Evolutionary conservation across 2,113 vertebrate genomes (phyloP).

Genomic region (Aix galericulata): DNA sequence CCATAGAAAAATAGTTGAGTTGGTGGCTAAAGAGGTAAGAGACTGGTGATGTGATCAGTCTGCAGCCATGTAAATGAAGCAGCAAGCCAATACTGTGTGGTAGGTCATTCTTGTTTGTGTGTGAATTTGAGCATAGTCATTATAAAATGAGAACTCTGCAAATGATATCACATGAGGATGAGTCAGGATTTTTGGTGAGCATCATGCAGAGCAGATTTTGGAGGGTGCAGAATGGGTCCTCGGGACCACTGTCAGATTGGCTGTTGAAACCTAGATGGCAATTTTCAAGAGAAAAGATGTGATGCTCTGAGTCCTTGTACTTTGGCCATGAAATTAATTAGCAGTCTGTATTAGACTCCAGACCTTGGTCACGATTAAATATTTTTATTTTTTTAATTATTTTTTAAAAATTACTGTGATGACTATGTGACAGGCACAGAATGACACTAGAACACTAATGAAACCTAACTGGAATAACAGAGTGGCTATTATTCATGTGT

Average conservation of each 20-base stretch:
- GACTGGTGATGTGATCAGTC: not conserved
- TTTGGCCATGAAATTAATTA: not conserved
- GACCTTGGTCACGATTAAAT: not conserved
- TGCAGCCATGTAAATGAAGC: not conserved
- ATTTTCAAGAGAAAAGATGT: not conserved
- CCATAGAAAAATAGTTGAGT: not conserved
- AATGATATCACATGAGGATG: not conserved
- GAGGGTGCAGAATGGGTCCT: not conserved
- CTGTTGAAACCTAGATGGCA: not conserved
- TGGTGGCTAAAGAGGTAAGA: not conserved
- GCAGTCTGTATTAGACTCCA: not conserved
- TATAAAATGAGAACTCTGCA: not conserved
- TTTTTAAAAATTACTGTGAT: not conserved
- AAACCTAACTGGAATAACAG: too few species aligned
- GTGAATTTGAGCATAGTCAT: not conserved
- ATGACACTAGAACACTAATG: not conserved
- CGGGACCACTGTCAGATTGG: not conserved
- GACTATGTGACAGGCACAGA: not conserved
- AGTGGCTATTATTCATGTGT: too few species aligned
- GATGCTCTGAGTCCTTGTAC: not conserved
- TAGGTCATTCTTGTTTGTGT: not conserved
- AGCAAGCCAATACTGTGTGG: not conserved
- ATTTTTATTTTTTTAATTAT: rapidly evolving
- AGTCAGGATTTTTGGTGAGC: not conserved
- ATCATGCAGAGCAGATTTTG: not conserved